phyloP scores from a whole-genome alignment of 2,797 vertebrate genomes.

The Perodicticus potto region DNA sequence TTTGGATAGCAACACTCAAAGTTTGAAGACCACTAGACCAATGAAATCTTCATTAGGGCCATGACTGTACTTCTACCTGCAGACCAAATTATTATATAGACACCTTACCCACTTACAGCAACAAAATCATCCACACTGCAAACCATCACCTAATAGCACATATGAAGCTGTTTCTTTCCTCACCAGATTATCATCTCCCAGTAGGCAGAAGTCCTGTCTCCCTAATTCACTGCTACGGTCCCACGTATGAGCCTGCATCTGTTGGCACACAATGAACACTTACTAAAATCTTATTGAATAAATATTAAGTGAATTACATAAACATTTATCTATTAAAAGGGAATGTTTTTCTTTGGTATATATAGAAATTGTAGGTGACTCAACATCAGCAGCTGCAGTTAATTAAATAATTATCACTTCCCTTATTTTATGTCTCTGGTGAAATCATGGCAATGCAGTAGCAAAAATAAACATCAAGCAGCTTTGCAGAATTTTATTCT shows the following conservation, averaged over 20 bases:
- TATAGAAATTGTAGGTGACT: conserved; percentile 30
- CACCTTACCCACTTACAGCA: background rate
- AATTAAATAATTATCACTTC: conserved; percentile 69
- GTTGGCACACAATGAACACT: background rate
- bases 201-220: background rate
- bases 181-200: background rate
- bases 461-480: conserved; percentile 59
- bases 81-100: background rate
- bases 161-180: background rate
- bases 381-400: conserved; percentile 67
- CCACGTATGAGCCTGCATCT: background rate
- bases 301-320: conserved; percentile 36
- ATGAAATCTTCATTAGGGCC: background rate
- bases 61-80: background rate
- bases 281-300: conserved; percentile 13
- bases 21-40: background rate
- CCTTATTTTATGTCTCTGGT: conserved; percentile 24
- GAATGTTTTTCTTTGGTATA: background rate
- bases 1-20: background rate
- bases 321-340: conserved; percentile 8
- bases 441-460: conserved; percentile 20
- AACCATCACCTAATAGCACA: background rate
- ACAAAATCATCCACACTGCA: background rate
- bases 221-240: background rate
- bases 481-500: conserved; percentile 6